These are phyloP conservation scores for Oryzias dopingdopingensis DNA, from an alignment of 2,797 vertebrate species.

Conservation along the genomic window DNA sequence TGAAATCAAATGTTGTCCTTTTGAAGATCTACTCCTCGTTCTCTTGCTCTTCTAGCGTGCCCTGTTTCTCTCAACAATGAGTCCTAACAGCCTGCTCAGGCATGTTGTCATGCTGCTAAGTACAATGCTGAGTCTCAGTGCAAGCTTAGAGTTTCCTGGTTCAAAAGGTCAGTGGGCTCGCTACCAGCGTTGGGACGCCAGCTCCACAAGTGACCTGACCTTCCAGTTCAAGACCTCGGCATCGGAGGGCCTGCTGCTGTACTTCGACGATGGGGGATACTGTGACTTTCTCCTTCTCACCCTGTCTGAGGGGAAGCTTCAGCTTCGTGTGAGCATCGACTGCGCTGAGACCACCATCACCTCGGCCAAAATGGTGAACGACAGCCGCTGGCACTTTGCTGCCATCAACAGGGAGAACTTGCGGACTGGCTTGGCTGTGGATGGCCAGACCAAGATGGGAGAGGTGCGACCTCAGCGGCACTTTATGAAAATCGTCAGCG, in stretches of 20 bases:
- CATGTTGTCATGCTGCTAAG: constrained; percentile 84
- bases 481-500: constrained; percentile 94
- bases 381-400: constrained; percentile 92
- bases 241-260: constrained; percentile 89
- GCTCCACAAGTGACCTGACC: constrained; percentile 90
- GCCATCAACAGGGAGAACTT: constrained; percentile 87
- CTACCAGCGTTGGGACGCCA: constrained; percentile 96
- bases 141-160: constrained; percentile 92
- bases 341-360: constrained; percentile 87
- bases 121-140: constrained; percentile 81
- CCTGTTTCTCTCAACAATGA: constrained; percentile 73
- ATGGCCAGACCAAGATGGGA: constrained; percentile 83
- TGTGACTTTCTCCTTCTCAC: constrained; percentile 93
- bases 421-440: constrained; percentile 85
- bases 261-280: constrained; percentile 94
- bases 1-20: constrained; percentile 61
- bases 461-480: constrained; percentile 89
- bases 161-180: constrained; percentile 95
- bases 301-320: constrained; percentile 84
- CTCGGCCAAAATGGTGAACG: constrained; percentile 86
- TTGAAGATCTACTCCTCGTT: constrained; percentile 57
- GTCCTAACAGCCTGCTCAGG: constrained; percentile 77
- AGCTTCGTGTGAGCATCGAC: constrained; percentile 91
- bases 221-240: constrained; percentile 94
- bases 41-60: constrained; percentile 21